These are phyloP conservation scores for Pleuronectes platessa DNA, from an alignment of 2,113 vertebrate genomes.

Conservation along the genomic window DNA sequence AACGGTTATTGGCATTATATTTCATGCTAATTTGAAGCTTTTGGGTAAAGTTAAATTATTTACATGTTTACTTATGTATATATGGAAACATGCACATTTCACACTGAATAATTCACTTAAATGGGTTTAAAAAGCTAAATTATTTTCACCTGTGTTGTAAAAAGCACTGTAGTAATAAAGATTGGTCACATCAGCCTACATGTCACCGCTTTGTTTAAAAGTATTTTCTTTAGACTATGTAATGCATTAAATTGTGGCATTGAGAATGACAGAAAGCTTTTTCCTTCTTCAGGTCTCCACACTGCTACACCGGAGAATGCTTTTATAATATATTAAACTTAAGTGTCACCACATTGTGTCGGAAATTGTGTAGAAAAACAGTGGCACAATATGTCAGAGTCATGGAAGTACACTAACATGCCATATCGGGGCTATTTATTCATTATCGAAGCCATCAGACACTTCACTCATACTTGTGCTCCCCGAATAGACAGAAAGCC, in stretches of 20 bases:
- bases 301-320: too few species aligned
- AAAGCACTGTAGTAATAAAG: too few species aligned
- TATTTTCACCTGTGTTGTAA: too few species aligned
- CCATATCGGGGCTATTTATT: constrained; percentile 31
- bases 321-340: neutral
- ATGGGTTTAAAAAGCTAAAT: too few species aligned
- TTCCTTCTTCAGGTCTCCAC: neutral
- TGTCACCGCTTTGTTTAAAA: neutral
- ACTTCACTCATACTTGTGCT: constrained; percentile 53
- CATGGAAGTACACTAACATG: neutral
- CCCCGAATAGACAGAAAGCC: constrained; percentile 50
- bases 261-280: neutral
- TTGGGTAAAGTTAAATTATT: too few species aligned
- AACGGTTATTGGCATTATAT: too few species aligned
- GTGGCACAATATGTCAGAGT: neutral
- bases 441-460: constrained; percentile 27
- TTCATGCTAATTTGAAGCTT: too few species aligned
- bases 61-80: too few species aligned
- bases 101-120: too few species aligned
- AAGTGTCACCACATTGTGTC: neutral
- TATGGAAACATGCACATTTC: too few species aligned
- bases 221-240: neutral
- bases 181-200: too few species aligned
- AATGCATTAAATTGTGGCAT: neutral
- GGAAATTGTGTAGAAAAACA: neutral